Evolutionary conservation across 2,797 vertebrate species (phyloP).

Genomic region (Trachurus trachurus): DNA sequence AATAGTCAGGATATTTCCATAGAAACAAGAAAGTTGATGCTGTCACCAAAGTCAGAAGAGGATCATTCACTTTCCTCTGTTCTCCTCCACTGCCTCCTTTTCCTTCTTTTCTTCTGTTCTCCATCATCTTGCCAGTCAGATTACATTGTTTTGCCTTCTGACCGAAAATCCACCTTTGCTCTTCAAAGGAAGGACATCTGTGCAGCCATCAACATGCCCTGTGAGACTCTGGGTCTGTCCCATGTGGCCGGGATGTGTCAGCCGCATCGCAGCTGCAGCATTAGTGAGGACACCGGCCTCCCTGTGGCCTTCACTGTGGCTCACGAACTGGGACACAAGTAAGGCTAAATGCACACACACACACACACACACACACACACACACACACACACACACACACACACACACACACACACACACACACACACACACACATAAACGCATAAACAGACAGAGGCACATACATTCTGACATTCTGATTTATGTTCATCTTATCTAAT

Average conservation of each 20-base stretch:
- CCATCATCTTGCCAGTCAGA: background rate
- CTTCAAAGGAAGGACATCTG: conserved; percentile 95
- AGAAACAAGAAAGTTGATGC: no score
- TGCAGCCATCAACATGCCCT: conserved; percentile 91
- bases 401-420: background rate
- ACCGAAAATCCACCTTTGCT: background rate
- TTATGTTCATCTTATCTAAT: no score
- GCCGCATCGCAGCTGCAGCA: conserved; percentile 94
- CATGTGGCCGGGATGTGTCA: conserved; percentile 98
- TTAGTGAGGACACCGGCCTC: conserved; percentile 96
- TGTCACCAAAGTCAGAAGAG: no score
- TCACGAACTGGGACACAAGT: conserved; percentile 99
- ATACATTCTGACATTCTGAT: no score
- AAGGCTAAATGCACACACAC: conserved; percentile 55
- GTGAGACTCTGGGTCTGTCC: conserved; percentile 96
- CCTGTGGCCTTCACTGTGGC: conserved; percentile 96
- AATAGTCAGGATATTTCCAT: no score
- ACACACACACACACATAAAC: no score
- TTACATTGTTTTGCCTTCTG: background rate
- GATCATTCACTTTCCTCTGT: no score
- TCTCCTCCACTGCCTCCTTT: no score
- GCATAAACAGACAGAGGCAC: no score
- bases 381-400: no score
- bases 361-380: background rate
- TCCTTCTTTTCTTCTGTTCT: background rate